phyloP scores from a whole-genome alignment of 2,888 invertebrate genomes.

The Erebia ligea region DNA sequence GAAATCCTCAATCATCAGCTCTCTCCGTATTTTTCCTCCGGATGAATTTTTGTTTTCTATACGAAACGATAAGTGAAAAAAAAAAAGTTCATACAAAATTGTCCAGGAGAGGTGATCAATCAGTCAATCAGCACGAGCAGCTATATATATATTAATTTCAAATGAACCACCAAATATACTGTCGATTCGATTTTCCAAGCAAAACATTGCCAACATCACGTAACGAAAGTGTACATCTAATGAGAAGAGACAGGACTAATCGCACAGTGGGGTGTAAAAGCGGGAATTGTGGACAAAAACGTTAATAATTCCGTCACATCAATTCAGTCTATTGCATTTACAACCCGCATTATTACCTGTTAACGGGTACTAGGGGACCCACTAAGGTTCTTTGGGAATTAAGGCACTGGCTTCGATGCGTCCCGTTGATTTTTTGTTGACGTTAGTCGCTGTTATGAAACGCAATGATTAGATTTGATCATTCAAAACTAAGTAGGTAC shows the following conservation, averaged over 20 bases:
- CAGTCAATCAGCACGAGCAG: no score
- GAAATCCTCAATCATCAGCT: no score
- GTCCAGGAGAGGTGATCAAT: no score
- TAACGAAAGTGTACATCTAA: slow-evolving; percentile 25
- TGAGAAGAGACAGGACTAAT: slow-evolving; percentile 28
- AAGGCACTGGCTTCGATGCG: slow-evolving; percentile 29
- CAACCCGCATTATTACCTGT: slow-evolving; percentile 61
- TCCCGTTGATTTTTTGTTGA: slow-evolving; percentile 36
- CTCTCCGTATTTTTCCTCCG: no score
- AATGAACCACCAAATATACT: slow-evolving; percentile 5
- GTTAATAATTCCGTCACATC: slow-evolving; percentile 35
- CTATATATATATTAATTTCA: slow-evolving; percentile 1
- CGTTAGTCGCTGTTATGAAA: slow-evolving; percentile 11
- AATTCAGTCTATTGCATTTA: slow-evolving; percentile 42
- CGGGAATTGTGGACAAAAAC: slow-evolving; percentile 27
- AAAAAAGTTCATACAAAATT: no score
- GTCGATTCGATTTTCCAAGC: slow-evolving; percentile 16
- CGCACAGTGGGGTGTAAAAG: slow-evolving; percentile 29
- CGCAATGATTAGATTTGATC: slow-evolving; percentile 21
- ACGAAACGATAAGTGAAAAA: no score
- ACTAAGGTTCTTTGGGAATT: slow-evolving; percentile 51
- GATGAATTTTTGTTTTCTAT: no score
- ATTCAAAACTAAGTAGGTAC: background rate
- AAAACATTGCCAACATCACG: slow-evolving; percentile 38
- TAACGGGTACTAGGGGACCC: slow-evolving; percentile 55